Evolutionary conservation across 1,140 invertebrate genomes (phyloP).

Genomic region (Euschistus heros): DNA sequence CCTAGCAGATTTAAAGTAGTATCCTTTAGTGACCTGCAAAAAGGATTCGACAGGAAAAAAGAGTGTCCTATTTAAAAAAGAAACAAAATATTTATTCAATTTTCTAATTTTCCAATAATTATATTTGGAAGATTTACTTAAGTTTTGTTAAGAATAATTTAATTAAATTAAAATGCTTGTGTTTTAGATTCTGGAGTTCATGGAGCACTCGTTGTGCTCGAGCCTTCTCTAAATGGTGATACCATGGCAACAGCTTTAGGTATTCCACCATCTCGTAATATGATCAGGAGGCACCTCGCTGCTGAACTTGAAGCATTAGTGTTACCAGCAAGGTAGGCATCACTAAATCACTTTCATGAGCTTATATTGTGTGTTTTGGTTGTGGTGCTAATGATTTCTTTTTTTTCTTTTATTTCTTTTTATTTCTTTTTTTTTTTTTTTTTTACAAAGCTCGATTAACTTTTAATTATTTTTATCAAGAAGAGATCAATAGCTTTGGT

Average conservation of each 20-base stretch:
- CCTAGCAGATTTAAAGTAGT: no score
- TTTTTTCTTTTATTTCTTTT: neutral
- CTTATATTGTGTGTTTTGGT: neutral
- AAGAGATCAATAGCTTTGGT: no score
- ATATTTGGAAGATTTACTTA: no score
- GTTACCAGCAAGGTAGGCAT: slow-evolving; percentile 70
- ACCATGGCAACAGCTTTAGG: slow-evolving; percentile 86
- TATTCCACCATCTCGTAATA: slow-evolving; percentile 85
- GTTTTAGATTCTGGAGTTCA: slow-evolving; percentile 79
- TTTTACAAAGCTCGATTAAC: neutral
- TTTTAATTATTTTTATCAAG: slow-evolving; percentile 2
- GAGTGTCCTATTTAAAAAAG: no score
- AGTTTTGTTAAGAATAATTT: no score
- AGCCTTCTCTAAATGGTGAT: slow-evolving; percentile 85
- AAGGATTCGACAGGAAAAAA: no score
- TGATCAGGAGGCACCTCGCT: slow-evolving; percentile 79
- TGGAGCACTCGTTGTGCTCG: slow-evolving; percentile 81
- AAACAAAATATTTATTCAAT: no score
- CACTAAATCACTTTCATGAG: neutral
- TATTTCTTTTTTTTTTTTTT: slow-evolving; percentile 5
- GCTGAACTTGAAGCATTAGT: slow-evolving; percentile 82
- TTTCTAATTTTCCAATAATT: no score
- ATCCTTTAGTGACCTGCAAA: no score
- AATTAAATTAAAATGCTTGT: no score
- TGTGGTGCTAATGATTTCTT: neutral